Evolutionary conservation across 2,888 invertebrate species (phyloP).

Genomic region (Dryobota labecula): DNA sequence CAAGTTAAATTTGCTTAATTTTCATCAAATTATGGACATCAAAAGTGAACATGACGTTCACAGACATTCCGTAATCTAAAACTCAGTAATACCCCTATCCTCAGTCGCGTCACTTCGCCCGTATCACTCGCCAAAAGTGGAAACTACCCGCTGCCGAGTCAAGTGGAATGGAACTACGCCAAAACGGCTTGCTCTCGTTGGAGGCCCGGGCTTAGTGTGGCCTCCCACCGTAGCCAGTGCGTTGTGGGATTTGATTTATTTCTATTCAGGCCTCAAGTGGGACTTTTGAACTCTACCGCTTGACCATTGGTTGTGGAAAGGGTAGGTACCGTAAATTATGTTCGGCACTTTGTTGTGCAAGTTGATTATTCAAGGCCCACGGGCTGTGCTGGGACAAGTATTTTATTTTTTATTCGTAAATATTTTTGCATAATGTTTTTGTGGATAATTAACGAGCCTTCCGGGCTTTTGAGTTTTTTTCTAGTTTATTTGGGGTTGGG

Average conservation of each 20-base stretch:
- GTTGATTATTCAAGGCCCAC: constrained; percentile 65
- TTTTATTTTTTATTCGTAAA: constrained; percentile 49
- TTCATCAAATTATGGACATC: neutral
- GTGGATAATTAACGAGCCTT: constrained; percentile 47
- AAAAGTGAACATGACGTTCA: neutral
- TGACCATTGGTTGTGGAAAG: constrained; percentile 71
- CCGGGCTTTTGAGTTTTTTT: constrained; percentile 20
- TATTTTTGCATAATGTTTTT: constrained; percentile 45
- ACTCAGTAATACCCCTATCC: constrained; percentile 26
- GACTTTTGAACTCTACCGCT: constrained; percentile 77
- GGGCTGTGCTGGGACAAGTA: constrained; percentile 39
- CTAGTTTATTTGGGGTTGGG: neutral
- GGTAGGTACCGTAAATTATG: constrained; percentile 72
- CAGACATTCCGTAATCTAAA: constrained; percentile 12
- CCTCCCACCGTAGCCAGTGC: constrained; percentile 69
- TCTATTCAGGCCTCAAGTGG: constrained; percentile 77
- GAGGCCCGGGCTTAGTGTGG: constrained; percentile 55
- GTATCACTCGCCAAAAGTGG: constrained; percentile 45
- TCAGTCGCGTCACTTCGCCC: constrained; percentile 25
- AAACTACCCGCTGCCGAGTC: constrained; percentile 53
- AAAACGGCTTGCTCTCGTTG: constrained; percentile 57
- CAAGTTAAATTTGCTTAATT: neutral
- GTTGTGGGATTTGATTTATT: constrained; percentile 82
- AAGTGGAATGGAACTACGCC: constrained; percentile 59
- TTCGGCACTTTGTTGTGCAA: constrained; percentile 68